Conservation (phyloP, 2,797 vertebrate species). For the Propithecus perrieri region DNA sequence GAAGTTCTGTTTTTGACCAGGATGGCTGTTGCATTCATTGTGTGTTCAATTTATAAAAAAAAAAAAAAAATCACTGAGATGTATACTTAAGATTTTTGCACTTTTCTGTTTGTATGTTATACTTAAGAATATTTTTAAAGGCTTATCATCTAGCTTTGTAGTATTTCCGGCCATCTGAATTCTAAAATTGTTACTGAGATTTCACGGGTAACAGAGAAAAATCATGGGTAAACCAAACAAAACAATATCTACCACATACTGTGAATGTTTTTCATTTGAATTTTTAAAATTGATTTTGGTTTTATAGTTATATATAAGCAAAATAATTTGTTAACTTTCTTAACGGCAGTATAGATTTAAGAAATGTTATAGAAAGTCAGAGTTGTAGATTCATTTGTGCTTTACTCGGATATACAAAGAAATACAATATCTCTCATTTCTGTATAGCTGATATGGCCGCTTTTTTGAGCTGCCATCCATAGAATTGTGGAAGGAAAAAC, state of each 20-base stretch:
- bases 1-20: not conserved
- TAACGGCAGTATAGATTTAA: not conserved
- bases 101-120: not conserved
- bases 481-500: not conserved
- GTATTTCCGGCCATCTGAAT: not conserved
- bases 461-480: not conserved
- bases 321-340: not conserved
- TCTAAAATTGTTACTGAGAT: not conserved
- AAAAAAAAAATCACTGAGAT: not conserved
- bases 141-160: not conserved
- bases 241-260: not conserved
- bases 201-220: slow-evolving; percentile 18
- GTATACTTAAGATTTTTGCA: not conserved
- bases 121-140: not conserved
- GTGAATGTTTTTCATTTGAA: not conserved
- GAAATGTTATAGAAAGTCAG: not conserved
- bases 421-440: not conserved
- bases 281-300: not conserved
- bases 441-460: not conserved
- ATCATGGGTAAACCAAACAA: not conserved
- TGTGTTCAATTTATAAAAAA: not conserved
- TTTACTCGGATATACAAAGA: not conserved
- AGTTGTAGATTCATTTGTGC: not conserved
- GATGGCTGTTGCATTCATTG: not conserved
- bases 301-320: not conserved